Base-by-base conservation (phyloP, 2,113 vertebrate genomes). In the Campylomormyrus tamandua region DNA sequence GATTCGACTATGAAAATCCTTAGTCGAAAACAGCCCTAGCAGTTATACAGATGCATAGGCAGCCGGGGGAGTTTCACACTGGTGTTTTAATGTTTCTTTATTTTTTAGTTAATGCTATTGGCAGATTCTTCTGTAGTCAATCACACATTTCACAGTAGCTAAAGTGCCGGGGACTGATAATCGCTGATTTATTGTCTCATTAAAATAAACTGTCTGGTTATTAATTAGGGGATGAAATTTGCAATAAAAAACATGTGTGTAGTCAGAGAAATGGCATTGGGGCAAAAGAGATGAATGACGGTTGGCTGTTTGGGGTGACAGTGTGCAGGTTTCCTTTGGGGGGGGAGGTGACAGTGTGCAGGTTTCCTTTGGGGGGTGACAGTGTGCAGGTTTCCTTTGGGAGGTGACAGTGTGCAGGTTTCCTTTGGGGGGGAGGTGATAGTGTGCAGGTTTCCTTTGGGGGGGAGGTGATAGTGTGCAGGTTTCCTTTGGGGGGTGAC, bases 181-280 rank as follows among this genome's bases (percentile, higher is more conserved):
- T 90, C 19, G 58, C 49, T 66, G 15, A 35, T 46, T 88, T 88
- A 88, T 90, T 83, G 74, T 39, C 88, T 66, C 58, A 85, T 89
- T 89, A 89, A 62, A 85, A 49, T 85, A 85, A 89, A 56, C 39
- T 24, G 62, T 49, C 66, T 53, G 66, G 49, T 27, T 45, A 85
- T 85, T 85, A 46, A 85, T 48, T 85, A n/a, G 83, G 19, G 42
- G 46, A 27, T 87, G n/a, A 19, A 53, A 31, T 50, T 53, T 35
- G n/a, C 39, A 84, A 84, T 84, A 21, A n/a, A n/a, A 45, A 15
- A 31, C n/a, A 74, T 1, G 27, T 74, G 70, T 74, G 31, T 74
- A 5, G 70, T 17, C 27, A 74, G 70, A 15, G n/a, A 4, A 74
- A 74, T 35, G 70, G 31, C 5, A 0, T 39, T 74, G 3, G 31